Evolutionary conservation across 2,888 invertebrate genomes (phyloP).

Genomic region (Cloeon dipterum): DNA sequence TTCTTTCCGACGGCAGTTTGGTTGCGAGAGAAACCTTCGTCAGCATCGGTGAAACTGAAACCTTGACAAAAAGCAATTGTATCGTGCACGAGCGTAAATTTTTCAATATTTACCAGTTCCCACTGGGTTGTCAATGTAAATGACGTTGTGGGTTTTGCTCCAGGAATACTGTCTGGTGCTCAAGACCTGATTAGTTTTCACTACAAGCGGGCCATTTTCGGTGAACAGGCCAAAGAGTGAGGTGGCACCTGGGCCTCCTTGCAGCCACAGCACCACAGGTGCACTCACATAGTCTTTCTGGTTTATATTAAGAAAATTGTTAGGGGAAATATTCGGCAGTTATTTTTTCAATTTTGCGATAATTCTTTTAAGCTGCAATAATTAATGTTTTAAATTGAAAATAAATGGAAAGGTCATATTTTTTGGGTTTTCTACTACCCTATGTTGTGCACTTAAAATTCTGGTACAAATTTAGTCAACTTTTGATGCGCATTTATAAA

Average conservation of each 20-base stretch:
- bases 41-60: constrained; percentile 63
- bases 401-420: not conserved
- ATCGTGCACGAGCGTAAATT: constrained; percentile 21
- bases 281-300: constrained; percentile 19
- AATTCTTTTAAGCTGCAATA: not conserved
- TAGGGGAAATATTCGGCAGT: not conserved
- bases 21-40: constrained; percentile 53
- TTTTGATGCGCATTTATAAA: too few relatives aligned
- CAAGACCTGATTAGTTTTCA: constrained; percentile 21
- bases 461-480: too few relatives aligned
- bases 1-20: constrained; percentile 61
- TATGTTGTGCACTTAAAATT: too few relatives aligned
- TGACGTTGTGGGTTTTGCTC: constrained; percentile 51
- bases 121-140: constrained; percentile 85
- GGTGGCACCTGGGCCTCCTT: constrained; percentile 55
- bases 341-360: not conserved
- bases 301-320: not conserved
- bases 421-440: too few relatives aligned
- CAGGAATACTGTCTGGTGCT: constrained; percentile 49
- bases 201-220: constrained; percentile 62
- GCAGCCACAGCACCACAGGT: constrained; percentile 62
- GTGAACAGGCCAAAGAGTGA: constrained; percentile 60
- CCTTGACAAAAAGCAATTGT: constrained; percentile 23
- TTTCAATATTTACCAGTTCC: constrained; percentile 30
- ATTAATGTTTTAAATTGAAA: not conserved